phyloP scores from a whole-genome alignment of 2,797 vertebrate species.

The Coracias cyanogaster region DNA sequence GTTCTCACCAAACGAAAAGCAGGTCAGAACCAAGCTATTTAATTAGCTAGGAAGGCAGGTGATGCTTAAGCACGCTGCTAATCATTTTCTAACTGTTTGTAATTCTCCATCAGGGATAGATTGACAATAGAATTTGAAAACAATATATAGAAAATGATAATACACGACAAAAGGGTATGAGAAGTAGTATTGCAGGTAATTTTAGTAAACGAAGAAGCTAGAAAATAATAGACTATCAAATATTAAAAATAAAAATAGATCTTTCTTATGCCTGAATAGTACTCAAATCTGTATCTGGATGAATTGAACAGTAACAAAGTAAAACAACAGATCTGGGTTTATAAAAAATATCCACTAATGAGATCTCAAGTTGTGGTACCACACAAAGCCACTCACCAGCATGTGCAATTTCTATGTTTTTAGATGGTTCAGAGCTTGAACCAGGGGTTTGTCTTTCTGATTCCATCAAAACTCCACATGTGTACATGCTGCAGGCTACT shows the following conservation, averaged over 20 bases:
- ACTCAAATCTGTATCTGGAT: not conserved
- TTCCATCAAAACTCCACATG: not conserved
- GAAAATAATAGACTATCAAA: not conserved
- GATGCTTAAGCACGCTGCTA: slow-evolving; percentile 6
- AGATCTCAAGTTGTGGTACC: not conserved
- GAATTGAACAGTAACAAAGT: not conserved
- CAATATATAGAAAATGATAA: not conserved
- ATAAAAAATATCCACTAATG: not conserved
- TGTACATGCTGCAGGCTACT: not conserved
- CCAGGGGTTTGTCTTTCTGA: not conserved
- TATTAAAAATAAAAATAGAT: not conserved
- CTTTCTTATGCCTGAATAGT: accelerated
- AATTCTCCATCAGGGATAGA: not conserved
- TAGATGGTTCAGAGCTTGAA: not conserved
- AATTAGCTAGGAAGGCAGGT: slow-evolving; percentile 53
- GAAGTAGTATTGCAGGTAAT: not conserved
- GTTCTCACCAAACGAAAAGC: slow-evolving; percentile 40
- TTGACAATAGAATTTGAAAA: not conserved
- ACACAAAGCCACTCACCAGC: not conserved
- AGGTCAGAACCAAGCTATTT: slow-evolving; percentile 49
- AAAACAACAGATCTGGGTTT: not conserved
- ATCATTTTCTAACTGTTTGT: slow-evolving; percentile 11
- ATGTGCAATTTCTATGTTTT: not conserved
- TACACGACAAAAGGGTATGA: not conserved
- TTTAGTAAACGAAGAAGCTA: not conserved